Evolutionary conservation across 1,140 invertebrate species (phyloP).

Genomic region (Drosophila pachea): DNA sequence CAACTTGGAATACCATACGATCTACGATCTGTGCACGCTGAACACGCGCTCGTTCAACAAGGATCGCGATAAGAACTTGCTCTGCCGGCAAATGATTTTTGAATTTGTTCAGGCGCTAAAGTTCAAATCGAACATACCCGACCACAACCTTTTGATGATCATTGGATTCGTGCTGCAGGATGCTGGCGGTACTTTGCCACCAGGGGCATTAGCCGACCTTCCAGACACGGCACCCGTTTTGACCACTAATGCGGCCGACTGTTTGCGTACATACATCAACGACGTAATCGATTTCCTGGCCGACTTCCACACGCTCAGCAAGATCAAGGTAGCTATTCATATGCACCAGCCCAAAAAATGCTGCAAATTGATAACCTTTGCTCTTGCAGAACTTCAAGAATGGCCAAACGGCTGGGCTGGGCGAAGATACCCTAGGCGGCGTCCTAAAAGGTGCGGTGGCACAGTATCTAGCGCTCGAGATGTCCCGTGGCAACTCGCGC

Average conservation of each 20-base stretch:
- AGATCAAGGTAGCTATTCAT: conserved; percentile 90
- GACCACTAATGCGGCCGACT: conserved; percentile 94
- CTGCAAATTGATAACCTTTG: background rate
- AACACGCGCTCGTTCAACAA: conserved; percentile 92
- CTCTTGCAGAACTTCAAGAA: conserved; percentile 87
- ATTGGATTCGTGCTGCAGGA: conserved; percentile 91
- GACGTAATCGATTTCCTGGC: conserved; percentile 97
- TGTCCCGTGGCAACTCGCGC: conserved; percentile 90
- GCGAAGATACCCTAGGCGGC: conserved; percentile 97
- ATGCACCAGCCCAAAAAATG: background rate
- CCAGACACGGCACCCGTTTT: conserved; percentile 81
- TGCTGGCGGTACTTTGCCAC: conserved; percentile 84
- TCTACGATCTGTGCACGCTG: conserved; percentile 93
- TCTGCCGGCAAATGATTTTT: conserved; percentile 93
- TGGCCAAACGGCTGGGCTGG: conserved; percentile 86
- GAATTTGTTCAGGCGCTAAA: conserved; percentile 97
- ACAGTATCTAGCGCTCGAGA: conserved; percentile 96
- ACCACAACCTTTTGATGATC: conserved; percentile 95
- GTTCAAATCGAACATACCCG: conserved; percentile 95
- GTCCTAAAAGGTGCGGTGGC: conserved; percentile 96
- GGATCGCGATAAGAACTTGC: conserved; percentile 95
- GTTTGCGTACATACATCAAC: conserved; percentile 93
- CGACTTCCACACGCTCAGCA: conserved; percentile 97
- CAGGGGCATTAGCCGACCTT: conserved; percentile 72
- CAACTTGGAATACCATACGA: conserved; percentile 88